Base-by-base conservation (phyloP, 2,888 invertebrate species). In the Catotricha subobsoleta region DNA sequence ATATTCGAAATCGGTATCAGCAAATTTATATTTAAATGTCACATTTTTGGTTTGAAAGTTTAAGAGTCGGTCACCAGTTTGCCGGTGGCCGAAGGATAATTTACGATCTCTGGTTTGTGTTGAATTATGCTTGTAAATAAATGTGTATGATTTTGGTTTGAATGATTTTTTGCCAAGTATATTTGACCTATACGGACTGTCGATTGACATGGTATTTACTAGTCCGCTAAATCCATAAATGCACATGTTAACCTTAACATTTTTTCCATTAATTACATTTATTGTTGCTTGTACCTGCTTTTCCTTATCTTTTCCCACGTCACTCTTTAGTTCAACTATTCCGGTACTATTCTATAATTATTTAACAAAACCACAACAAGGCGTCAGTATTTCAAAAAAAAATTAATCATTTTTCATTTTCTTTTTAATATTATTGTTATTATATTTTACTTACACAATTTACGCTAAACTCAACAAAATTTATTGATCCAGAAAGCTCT, bases 101-200 rank as follows among this genome's bases (percentile, higher is more conserved):
- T 25, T 15, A 13, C 36, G 36, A 36, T 36, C 23, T 23, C 21
- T 25, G 9, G 36, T 15, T n/a, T 16, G 23, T 15, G 36, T 36
- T 25, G 21, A 13, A 20, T 36, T 36, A 23, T 36, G 36, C 16
- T 21, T 23, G 25, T 36, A 36, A 36, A 36, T 36, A 5, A 36
- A 9, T 21, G 36, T 23, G 25, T 25, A 36, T 16, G 36, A 36
- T 36, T 36, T 36, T 13, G 23, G 25, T 10, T 36, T 23, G 13
- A 36, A 36, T 9, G 25, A n/a, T 15, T 25, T 25, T 16, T 36
- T 23, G 10, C 23, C 36, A 6, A 15, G 10, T 10, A 36, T 13
- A 23, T 36, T 23, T 15, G 25, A 13, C 3, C 2, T 6, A 2
- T 15, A 15, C 9, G 36, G 36, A 36, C 23, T 23, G 15, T 6